Evolutionary conservation across 2,113 vertebrate species (phyloP).

Genomic region (Gymnogyps californianus): DNA sequence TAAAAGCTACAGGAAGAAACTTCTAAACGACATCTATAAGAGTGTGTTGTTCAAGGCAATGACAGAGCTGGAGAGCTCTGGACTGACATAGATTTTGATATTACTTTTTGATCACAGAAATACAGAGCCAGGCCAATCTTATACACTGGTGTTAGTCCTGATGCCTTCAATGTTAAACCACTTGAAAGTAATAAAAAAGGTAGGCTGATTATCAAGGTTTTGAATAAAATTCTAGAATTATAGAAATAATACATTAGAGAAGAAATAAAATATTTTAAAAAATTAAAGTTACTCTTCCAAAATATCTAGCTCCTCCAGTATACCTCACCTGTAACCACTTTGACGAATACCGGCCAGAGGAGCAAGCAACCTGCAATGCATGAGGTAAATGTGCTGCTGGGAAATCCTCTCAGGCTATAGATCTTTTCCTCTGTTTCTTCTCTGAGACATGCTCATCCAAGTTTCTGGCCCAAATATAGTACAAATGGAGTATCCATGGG

Average conservation of each 20-base stretch:
- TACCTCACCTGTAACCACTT: not conserved
- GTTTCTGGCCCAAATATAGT: not conserved
- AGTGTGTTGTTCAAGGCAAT: not conserved
- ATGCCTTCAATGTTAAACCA: not conserved
- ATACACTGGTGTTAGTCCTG: not conserved
- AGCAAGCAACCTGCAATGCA: not conserved
- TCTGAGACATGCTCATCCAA: not conserved
- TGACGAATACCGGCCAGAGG: not conserved
- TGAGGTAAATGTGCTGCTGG: not conserved
- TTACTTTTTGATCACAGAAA: not conserved
- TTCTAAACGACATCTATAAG: not conserved
- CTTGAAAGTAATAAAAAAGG: not conserved
- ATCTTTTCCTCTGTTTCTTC: not conserved
- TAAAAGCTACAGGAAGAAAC: not conserved
- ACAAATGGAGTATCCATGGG: not conserved
- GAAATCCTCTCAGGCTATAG: not conserved
- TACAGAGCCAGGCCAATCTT: not conserved
- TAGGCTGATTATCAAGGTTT: not conserved
- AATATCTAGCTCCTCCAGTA: not conserved
- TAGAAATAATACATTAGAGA: not conserved
- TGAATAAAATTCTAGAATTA: not conserved
- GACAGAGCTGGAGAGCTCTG: not conserved
- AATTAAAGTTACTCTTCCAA: not conserved
- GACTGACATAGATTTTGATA: not conserved
- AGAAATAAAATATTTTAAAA: not conserved